Evolutionary conservation across 1,140 invertebrate species (phyloP), one percentile per base, ranked within the genome.

Genomic region (Aculops lycopersici): DNA sequence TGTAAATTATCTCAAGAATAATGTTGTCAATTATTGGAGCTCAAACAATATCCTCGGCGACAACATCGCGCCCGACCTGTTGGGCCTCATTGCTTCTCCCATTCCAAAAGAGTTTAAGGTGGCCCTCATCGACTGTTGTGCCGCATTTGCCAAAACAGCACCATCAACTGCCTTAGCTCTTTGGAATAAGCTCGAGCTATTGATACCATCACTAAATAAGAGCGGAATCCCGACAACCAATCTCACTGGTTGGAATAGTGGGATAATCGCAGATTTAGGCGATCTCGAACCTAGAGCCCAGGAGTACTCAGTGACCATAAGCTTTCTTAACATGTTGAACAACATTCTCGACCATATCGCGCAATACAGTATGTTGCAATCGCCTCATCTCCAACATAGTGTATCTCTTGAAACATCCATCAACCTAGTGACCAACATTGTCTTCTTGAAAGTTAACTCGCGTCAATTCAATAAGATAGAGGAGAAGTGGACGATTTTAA

Each of bases 231-330:
- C 37, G 12, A 12, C 12, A 17, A 14, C 37, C 16, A n/a, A n/a
- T 8, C n/a, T n/a, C n/a, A 8, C 24, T 8, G 16, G 17, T 12
- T 47, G 43, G 43, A 43, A 47, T 14, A 47, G 39, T 41, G 49
- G 48, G 24, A 48, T 55, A 18, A 47, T 63, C 51, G 56, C 60
- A 35, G 67, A 69, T 46, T 52, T 69, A 20, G 66, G 68, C 46
- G 66, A 83, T 60, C 69, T 84, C 31, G 84, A 94, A 55, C 70
- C 75, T 15, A 65, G 81, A 21, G 67, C 73, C 51, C 83, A 92
- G 57, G 70, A 75, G 47, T 84, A 78, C 59, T 72, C 75, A 0
- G 52, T 84, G 17, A 78, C 74, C 0, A 62, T 70, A 40, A 75
- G 74, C 2, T 70, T 88, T 52, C 57, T 92, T 0, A 56, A 68